A percentile compares a stretch with the other conserved stretches of the same genome.
These are phyloP conservation scores for Microcebus tavaratra DNA, from an alignment of 2,113 vertebrate genomes.

Conservation along the genomic window DNA sequence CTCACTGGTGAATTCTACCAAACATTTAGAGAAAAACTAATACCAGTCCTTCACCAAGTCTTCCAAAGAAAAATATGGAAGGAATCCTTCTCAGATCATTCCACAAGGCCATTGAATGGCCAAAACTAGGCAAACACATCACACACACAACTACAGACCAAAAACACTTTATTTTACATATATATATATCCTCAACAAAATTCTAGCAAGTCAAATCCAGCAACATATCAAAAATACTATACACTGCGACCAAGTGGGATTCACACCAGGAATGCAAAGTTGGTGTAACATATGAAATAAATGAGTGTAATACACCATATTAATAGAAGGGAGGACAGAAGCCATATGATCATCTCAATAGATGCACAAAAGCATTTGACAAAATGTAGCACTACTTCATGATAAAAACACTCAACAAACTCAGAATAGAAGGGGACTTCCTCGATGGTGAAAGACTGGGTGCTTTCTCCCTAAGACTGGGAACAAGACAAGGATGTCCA, in stretches of 20 bases:
- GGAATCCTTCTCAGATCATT: neutral
- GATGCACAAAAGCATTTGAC: neutral
- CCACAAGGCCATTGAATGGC: neutral
- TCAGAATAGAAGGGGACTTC: neutral
- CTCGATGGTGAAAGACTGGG: neutral
- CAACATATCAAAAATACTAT: slow-evolving; percentile 10
- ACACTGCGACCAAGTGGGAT: neutral
- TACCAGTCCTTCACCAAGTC: neutral
- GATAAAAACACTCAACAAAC: neutral
- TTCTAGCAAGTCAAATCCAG: neutral
- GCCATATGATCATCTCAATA: neutral
- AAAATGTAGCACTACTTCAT: slow-evolving; percentile 19
- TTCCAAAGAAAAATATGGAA: neutral
- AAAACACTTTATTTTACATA: neutral
- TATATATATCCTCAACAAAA: neutral
- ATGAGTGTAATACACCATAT: neutral
- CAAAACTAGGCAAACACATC: slow-evolving; percentile 5
- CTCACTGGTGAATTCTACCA: slow-evolving; percentile 11
- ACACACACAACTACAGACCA: neutral
- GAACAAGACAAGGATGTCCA: neutral
- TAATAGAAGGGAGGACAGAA: slow-evolving; percentile 33
- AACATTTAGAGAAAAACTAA: neutral
- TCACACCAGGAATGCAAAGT: neutral
- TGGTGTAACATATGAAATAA: slow-evolving; percentile 24
- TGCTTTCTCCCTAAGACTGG: neutral